Percentiles rank a stretch among this genome's conserved stretches.
These are phyloP conservation scores for Syrmaticus mikado DNA, from an alignment of 2,113 vertebrate genomes.

Conservation along the genomic window DNA sequence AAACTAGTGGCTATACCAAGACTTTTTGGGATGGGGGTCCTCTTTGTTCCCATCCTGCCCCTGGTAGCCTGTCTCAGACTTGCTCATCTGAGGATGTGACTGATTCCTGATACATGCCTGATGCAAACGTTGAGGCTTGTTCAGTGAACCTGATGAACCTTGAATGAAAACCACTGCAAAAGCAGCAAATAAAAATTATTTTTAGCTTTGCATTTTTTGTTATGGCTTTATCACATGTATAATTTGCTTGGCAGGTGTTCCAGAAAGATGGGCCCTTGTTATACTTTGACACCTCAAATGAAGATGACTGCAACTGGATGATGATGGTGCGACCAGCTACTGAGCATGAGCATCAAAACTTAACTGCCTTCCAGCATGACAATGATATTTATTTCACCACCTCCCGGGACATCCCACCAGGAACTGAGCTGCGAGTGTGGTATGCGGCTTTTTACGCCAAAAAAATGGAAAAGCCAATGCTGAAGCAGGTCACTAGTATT, in stretches of 20 bases:
- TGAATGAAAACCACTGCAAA: not conserved
- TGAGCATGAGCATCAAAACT: constrained; percentile 90
- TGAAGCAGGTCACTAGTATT: constrained; percentile 81
- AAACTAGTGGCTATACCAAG: not conserved
- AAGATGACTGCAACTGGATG: constrained; percentile 99
- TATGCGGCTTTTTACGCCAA: constrained; percentile 98
- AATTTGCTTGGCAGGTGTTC: constrained; percentile 84
- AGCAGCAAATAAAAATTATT: not conserved
- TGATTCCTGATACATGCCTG: not conserved
- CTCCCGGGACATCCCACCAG: constrained; percentile 90
- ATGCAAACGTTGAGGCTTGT: not conserved
- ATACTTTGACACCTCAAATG: constrained; percentile 90
- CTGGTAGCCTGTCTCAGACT: not conserved
- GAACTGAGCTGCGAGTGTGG: constrained; percentile 95
- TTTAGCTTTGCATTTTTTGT: not conserved
- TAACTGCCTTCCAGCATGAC: constrained; percentile 95
- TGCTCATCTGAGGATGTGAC: not conserved
- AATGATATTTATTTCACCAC: constrained; percentile 96
- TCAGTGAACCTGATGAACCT: not conserved
- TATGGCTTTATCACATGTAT: not conserved
- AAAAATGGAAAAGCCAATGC: constrained; percentile 94
- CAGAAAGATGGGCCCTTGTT: constrained; percentile 86
- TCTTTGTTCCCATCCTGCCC: not conserved
- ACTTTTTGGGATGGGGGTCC: not conserved
- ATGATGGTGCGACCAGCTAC: constrained; percentile 94